These are phyloP conservation scores for Phainopepla nitens DNA, from an alignment of 2,113 vertebrate genomes.

Conservation along the genomic window DNA sequence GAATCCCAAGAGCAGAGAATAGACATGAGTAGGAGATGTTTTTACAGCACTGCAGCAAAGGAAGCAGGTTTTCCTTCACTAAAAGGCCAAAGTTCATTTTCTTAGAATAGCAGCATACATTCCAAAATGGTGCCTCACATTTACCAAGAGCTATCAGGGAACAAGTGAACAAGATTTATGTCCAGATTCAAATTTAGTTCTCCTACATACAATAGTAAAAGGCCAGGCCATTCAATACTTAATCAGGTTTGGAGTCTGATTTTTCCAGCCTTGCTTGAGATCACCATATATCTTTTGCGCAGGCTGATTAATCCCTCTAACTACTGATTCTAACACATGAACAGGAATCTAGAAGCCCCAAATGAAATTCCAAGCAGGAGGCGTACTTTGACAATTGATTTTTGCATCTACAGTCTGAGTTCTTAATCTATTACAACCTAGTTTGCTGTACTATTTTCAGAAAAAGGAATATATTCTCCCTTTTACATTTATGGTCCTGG, in stretches of 20 bases:
- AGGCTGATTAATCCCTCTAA: slow-evolving; percentile 9
- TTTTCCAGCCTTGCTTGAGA: not conserved
- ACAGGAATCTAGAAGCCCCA: not conserved
- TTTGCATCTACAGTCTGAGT: not conserved
- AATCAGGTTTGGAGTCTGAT: not conserved
- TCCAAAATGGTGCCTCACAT: slow-evolving; percentile 42
- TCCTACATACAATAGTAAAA: not conserved
- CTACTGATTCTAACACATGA: not conserved
- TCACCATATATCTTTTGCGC: not conserved
- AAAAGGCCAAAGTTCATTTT: slow-evolving; percentile 37
- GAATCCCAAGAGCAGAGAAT: slow-evolving; percentile 28
- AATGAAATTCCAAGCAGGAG: not conserved
- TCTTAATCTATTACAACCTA: not conserved
- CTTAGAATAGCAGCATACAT: slow-evolving; percentile 35
- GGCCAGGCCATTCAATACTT: not conserved
- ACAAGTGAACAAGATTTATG: slow-evolving; percentile 5
- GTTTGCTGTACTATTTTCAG: not conserved
- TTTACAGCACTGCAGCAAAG: slow-evolving; percentile 16
- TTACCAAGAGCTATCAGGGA: slow-evolving; percentile 3
- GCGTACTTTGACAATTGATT: not conserved
- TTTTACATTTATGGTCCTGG: not conserved
- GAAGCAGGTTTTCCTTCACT: slow-evolving; percentile 14
- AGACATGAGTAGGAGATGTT: slow-evolving; percentile 52
- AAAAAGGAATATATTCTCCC: not conserved
- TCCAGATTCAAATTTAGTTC: not conserved